These are phyloP conservation scores for Spinibarbus caldwelli DNA, from an alignment of 2,797 vertebrate species.

Conservation along the genomic window DNA sequence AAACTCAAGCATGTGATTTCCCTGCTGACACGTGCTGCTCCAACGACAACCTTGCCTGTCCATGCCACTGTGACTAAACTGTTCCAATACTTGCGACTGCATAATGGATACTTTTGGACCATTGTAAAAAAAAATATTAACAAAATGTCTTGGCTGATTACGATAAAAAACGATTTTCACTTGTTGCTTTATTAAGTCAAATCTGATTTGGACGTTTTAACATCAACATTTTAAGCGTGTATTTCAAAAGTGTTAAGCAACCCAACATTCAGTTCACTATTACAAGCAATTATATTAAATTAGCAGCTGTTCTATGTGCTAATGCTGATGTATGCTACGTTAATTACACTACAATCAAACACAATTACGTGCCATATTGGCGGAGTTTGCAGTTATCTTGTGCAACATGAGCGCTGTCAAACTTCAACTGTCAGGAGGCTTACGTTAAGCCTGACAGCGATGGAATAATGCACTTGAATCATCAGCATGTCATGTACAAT, in stretches of 20 bases:
- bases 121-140: not conserved
- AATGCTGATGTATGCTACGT: not conserved
- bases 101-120: not conserved
- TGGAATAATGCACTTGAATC: not conserved
- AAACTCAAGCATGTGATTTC: not conserved
- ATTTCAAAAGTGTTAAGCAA: conserved; percentile 10
- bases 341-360: not conserved
- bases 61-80: not conserved
- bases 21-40: not conserved
- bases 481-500: not conserved
- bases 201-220: not conserved
- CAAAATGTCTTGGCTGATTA: not conserved
- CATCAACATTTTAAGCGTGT: not conserved
- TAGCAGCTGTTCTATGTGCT: not conserved
- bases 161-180: not conserved
- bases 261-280: not conserved
- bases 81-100: not conserved
- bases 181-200: not conserved
- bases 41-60: not conserved
- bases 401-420: not conserved
- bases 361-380: conserved; percentile 8
- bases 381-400: not conserved
- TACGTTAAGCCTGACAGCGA: not conserved
- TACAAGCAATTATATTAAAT: conserved; percentile 13
- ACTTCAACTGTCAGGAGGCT: not conserved